Evolutionary conservation across 2,888 invertebrate genomes (phyloP), one percentile per base, ranked within the genome.

Genomic region (Hirtodrosophila histrioides): DNA sequence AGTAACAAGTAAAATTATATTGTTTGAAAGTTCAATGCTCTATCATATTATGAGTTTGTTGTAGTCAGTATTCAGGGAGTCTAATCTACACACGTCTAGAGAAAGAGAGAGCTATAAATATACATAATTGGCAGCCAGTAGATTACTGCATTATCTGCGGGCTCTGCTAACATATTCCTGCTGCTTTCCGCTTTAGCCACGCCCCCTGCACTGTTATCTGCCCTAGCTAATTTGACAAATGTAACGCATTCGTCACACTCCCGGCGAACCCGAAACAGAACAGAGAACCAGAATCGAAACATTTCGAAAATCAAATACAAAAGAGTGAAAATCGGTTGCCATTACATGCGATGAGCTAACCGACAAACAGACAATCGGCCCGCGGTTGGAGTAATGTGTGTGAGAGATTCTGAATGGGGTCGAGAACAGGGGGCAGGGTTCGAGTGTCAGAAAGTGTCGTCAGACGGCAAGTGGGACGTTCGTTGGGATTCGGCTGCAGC

Each of bases 211-310:
- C 37, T 48, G 45, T 60, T 82, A 74, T 73, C 66, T 58, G 49
- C 53, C 61, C 53, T 51, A 54, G 81, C 86, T 81, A 86, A 82
- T 82, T 86, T 82, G 82, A 86, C 85, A 84, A 82, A 82, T 82
- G 84, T 66, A 56, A 51, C 44, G 73, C 75, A 86, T 86, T 84
- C 73, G 84, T 70, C 66, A 77, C 80, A 67, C 76, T 65, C 41
- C 40, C 68, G 9, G 31, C 31, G 7, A 31, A 31, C 31, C 31
- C 36, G n/a, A 60, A 24, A 35, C 24, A 4, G 46, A 24, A 29
- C 23, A n/a, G 40, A 43, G 36, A 39, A 62, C 24, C 48, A 55
- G 54, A 65, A 76, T 67, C 67, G 69, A 74, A 76, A 62, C 66
- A 68, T 69, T 63, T 72, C 71, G 65, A 74, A 69, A 86, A 86